Evolutionary conservation across 1,140 invertebrate genomes (phyloP), one percentile per base, ranked within the genome.

Genomic region (Sarcophaga bullata): DNA sequence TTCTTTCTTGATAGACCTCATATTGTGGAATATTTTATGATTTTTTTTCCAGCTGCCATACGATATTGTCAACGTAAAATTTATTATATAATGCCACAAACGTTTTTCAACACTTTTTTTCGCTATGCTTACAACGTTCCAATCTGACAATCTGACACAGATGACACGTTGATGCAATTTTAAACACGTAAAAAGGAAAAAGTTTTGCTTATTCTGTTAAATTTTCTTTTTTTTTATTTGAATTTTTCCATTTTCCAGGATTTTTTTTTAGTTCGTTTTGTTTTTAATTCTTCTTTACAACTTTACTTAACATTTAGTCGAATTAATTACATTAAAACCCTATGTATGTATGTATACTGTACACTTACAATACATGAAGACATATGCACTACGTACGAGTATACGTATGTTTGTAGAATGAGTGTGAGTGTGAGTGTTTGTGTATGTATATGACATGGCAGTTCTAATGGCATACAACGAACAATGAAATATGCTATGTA

Each of bases 251-350:
- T 37, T 37, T 37, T 37, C 25, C 25, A 37, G 25, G 1, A 2
- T 37, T 37, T 37, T 37, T 37, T 37, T 37, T 37, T 4, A 37
- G 1, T 37, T 37, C 25, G 4, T 37, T 37, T 37, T 37, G 25
- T 37, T 37, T 37, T 37, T 37, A 37, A 37, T 37, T 37, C 25
- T 37, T 37, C 25, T 37, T 37, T 37, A 58, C 17, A 68, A 68
- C 17, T 68, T 25, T 68, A 68, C 62, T 68, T 68, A 68, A 68
- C 62, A 68, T 68, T 68, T 68, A 68, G 62, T 68, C 8, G 62
- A 68, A 68, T 68, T 68, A 68, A 68, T 68, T 68, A 68, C 62
- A 68, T 68, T 68, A 68, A 68, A 17, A 68, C n/a, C n/a, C n/a
- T n/a, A n/a, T n/a, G n/a, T n/a, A 68, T 17, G 19, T 68, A 68